These are phyloP conservation scores for Drosophila varians DNA, from an alignment of 1,140 invertebrate species.

Conservation along the genomic window DNA sequence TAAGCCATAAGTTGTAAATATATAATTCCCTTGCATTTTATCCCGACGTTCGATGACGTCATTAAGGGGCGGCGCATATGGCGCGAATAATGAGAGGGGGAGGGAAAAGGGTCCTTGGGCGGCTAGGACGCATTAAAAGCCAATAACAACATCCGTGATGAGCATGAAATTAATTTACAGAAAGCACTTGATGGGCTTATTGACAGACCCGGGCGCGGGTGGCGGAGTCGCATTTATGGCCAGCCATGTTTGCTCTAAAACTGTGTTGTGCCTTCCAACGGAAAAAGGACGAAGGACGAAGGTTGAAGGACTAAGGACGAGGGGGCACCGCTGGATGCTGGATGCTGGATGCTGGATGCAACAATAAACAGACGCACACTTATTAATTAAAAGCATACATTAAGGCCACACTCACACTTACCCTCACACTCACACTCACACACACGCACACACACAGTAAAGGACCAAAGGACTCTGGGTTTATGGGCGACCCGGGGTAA, in stretches of 20 bases:
- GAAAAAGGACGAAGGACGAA: conserved; percentile 1
- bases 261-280: conserved; percentile 26
- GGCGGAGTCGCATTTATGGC: conserved; percentile 48
- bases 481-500: conserved; percentile 63
- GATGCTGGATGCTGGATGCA: conserved; percentile 45
- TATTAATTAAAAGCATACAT: conserved; percentile 78
- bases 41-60: conserved; percentile 44
- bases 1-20: conserved; percentile 25
- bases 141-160: conserved; percentile 79
- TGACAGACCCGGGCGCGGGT: conserved; percentile 41
- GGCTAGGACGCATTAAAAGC: conserved; percentile 64
- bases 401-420: conserved; percentile 30
- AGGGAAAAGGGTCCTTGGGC: neutral
- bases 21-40: conserved; percentile 19
- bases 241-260: conserved; percentile 71
- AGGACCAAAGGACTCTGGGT: conserved; percentile 36
- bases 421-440: neutral
- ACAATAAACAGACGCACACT: conserved; percentile 64
- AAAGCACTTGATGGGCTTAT: conserved; percentile 75
- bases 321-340: neutral
- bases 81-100: conserved; percentile 29
- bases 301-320: neutral
- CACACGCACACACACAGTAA: conserved; percentile 17
- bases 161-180: conserved; percentile 79
- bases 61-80: conserved; percentile 59